A percentile compares a stretch with the other conserved stretches of the same genome.
Conservation (phyloP, 2,888 invertebrate genomes). For the Caenorhabditis auriculariae region DNA sequence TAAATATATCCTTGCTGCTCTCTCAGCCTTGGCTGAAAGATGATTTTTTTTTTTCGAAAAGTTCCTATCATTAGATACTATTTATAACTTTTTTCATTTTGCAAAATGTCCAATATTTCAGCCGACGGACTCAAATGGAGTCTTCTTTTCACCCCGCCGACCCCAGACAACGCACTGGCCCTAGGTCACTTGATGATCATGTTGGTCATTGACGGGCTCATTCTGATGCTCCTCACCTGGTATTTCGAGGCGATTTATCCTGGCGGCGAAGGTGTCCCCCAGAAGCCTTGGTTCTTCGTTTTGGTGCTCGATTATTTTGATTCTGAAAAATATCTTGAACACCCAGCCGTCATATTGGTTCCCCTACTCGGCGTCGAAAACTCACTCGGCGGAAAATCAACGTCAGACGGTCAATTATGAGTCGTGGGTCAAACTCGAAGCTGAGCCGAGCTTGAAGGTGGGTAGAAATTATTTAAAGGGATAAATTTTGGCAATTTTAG, state of each 20-base stretch:
- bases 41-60: no score
- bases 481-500: background rate
- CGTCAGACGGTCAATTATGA: constrained; percentile 4
- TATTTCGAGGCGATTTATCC: constrained; percentile 85
- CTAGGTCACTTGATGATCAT: constrained; percentile 45
- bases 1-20: no score
- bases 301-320: constrained; percentile 67
- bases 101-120: constrained; percentile 5
- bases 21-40: no score
- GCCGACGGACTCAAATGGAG: constrained; percentile 49
- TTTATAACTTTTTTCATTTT: background rate
- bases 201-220: constrained; percentile 47
- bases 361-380: constrained; percentile 26
- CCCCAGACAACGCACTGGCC: constrained; percentile 47
- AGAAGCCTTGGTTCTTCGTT: constrained; percentile 76
- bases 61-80: no score
- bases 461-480: constrained; percentile 8
- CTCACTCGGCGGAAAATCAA: constrained; percentile 7
- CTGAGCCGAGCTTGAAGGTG: constrained; percentile 26
- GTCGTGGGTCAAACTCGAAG: constrained; percentile 14
- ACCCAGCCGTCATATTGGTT: constrained; percentile 56
- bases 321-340: background rate
- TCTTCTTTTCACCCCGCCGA: constrained; percentile 29
- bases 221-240: constrained; percentile 78
- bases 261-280: constrained; percentile 76